A percentile compares a stretch with the other conserved stretches of the same genome.
phyloP scores from a whole-genome alignment of 1,140 invertebrate genomes.

The Caenorhabditis brenneri region DNA sequence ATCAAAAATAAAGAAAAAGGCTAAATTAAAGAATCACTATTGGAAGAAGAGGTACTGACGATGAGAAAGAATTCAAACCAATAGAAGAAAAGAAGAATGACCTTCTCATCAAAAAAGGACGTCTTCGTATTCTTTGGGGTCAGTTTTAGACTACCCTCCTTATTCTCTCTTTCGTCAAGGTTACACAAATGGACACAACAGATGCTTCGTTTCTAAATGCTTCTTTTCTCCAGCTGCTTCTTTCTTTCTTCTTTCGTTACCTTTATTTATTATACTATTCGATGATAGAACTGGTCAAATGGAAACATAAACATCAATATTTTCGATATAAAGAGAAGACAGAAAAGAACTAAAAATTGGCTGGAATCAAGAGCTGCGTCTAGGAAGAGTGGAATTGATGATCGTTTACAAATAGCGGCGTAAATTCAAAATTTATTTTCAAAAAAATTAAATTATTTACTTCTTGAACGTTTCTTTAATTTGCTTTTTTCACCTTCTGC shows the following conservation, averaged over 20 bases:
- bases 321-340: not conserved
- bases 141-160: slow-evolving; percentile 26
- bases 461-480: too few species aligned
- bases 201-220: not conserved
- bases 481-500: not conserved
- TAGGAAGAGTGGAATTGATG: not conserved
- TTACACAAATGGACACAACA: slow-evolving; percentile 35
- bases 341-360: not conserved
- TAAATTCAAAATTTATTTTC: too few species aligned
- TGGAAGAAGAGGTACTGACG: too few species aligned
- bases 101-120: not conserved
- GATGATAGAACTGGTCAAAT: not conserved
- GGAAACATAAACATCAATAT: not conserved
- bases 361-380: not conserved
- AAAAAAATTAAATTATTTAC: too few species aligned
- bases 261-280: too few species aligned
- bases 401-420: too few species aligned
- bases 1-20: not conserved
- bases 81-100: not conserved
- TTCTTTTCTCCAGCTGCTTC: not conserved
- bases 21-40: not conserved
- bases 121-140: not conserved
- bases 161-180: not conserved
- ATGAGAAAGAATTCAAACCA: not conserved
- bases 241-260: not conserved